phyloP scores from a whole-genome alignment of 2,797 vertebrate genomes.

The Sciurus carolinensis region DNA sequence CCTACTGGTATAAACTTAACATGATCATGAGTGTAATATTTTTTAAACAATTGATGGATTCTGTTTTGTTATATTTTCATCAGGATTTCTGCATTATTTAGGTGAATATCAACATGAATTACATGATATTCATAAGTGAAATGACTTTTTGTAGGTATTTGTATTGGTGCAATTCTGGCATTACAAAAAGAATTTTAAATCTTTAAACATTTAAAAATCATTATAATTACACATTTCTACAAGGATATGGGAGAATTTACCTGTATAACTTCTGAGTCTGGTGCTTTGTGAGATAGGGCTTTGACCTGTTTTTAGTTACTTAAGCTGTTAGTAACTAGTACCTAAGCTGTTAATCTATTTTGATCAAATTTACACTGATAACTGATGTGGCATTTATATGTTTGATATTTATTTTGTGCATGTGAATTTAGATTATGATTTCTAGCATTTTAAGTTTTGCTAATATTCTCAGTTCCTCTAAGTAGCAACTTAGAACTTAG shows the following conservation, averaged over 20 bases:
- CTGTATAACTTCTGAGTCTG: neutral
- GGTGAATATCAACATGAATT: neutral
- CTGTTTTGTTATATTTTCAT: conserved; percentile 17
- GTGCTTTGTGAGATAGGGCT: neutral
- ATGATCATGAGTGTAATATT: neutral
- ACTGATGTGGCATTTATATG: neutral
- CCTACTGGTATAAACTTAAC: neutral
- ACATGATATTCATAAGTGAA: neutral
- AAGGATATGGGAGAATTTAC: neutral
- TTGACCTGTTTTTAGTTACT: conserved; percentile 1
- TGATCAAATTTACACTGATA: neutral
- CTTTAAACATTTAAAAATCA: neutral
- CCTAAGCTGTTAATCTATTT: neutral
- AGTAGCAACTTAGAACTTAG: conserved; percentile 17
- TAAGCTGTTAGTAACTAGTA: neutral
- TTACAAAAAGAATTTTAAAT: conserved; percentile 5
- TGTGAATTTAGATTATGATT: conserved; percentile 24
- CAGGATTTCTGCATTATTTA: conserved; percentile 53
- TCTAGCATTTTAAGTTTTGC: conserved; percentile 39
- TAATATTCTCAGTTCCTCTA: conserved; percentile 7
- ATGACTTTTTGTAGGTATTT: conserved; percentile 30
- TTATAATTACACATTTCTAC: neutral
- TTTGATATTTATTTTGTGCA: neutral
- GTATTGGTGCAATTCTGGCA: neutral
- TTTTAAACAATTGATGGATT: neutral